Conservation (phyloP, 2,113 vertebrate genomes). For the Parus major region DNA sequence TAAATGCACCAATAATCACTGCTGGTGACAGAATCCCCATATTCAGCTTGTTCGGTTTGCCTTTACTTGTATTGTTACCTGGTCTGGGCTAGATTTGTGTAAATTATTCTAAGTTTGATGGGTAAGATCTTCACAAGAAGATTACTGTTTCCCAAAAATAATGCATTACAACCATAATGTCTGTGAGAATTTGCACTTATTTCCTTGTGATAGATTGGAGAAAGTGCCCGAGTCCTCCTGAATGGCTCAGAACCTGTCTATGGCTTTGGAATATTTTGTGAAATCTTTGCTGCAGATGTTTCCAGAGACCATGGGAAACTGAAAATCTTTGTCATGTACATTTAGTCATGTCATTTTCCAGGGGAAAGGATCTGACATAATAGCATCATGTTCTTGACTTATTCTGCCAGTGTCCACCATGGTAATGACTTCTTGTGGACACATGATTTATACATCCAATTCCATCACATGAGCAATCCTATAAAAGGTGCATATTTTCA, state of each 20-base stretch:
- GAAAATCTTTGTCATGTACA: slow-evolving; percentile 12
- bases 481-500: slow-evolving; percentile 68
- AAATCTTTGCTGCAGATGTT: slow-evolving; percentile 22
- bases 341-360: slow-evolving; percentile 44
- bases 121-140: not conserved
- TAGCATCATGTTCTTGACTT: slow-evolving; percentile 49
- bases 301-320: not conserved
- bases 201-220: not conserved
- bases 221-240: not conserved
- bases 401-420: slow-evolving; percentile 56
- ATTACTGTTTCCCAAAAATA: not conserved
- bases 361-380: slow-evolving; percentile 31
- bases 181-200: not conserved
- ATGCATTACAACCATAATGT: not conserved
- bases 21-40: not conserved
- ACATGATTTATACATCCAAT: slow-evolving; percentile 62
- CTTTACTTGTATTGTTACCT: not conserved
- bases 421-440: slow-evolving; percentile 59
- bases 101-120: not conserved
- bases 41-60: not conserved
- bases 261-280: not conserved
- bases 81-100: not conserved
- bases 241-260: not conserved
- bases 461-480: slow-evolving; percentile 55
- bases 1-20: not conserved